Conservation (phyloP, 2,797 vertebrate species). For the Sebastes baramenuke region DNA sequence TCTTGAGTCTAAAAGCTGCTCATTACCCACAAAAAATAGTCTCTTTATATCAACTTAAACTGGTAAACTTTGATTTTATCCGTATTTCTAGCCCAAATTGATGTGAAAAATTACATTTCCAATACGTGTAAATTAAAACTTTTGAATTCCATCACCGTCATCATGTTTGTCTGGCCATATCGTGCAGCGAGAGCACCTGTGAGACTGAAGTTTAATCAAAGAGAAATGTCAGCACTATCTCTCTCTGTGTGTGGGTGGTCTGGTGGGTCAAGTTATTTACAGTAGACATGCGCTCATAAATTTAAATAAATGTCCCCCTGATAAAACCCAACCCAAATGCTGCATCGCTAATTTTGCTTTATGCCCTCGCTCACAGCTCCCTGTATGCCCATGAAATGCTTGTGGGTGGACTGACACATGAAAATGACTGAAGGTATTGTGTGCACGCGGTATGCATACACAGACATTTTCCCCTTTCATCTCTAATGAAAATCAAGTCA, state of each 20-base stretch:
- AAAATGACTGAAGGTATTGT: neutral
- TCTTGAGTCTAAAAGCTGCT: neutral
- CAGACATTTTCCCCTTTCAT: conserved; percentile 41
- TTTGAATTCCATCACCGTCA: neutral
- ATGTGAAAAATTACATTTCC: neutral
- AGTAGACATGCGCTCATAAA: conserved; percentile 16
- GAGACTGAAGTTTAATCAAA: conserved; percentile 22
- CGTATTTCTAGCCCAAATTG: neutral
- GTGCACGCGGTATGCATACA: neutral
- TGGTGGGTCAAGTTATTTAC: conserved; percentile 23
- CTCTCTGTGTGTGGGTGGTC: conserved; percentile 3
- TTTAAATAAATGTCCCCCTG: conserved; percentile 46
- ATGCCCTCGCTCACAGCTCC: conserved; percentile 4
- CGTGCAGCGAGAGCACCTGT: neutral
- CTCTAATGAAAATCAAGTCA: conserved; percentile 22
- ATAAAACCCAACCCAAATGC: conserved; percentile 29
- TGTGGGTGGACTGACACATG: neutral
- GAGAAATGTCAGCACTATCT: neutral
- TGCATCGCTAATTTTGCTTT: conserved; percentile 32
- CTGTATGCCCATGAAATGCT: neutral
- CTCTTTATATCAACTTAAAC: neutral
- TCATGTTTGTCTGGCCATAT: neutral
- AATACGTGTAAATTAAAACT: neutral
- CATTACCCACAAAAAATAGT: neutral
- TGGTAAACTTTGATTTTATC: neutral